Base-by-base conservation (phyloP, 2,797 vertebrate species). In the Trematomus bernacchii region DNA sequence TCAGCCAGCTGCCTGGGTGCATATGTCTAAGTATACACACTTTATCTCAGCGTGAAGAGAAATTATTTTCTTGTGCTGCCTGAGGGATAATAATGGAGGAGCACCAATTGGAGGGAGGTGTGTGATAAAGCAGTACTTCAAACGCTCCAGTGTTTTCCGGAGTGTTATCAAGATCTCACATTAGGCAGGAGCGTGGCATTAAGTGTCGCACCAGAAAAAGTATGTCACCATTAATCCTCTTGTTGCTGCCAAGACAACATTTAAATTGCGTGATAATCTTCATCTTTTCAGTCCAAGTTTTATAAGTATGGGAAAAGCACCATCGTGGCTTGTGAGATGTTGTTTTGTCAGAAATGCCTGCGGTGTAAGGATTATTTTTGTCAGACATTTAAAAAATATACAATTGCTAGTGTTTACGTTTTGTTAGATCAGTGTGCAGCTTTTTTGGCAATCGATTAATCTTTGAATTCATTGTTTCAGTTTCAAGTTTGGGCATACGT, bases 71-170 rank as follows among this genome's bases (percentile, higher is more conserved):
- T 37, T 78, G 84, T 57, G 61, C 52, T 66, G 54, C 83, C 81
- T 64, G 50, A 58, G 65, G 43, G 71, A 58, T 73, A 66, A 75
- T 86, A 76, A 85, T 66, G 54, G 42, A 83, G 42, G 60, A 86
- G 73, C 65, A 77, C 57, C 61, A 61, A 81, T 83, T 80, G 74
- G 80, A 86, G 88, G 66, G 74, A 80, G 79, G 79, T 78, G 80
- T 77, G 66, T 86, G 54, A 74, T 69, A 75, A 84, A 77, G 75
- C 63, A 70, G 85, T 77, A 76, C 87, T 92, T 90, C 60, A 92
- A 87, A 79, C 77, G 68, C 77, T 65, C 64, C 52, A 52, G 54
- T 77, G 55, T 79, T 87, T 77, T 85, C 66, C 72, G 9, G 33
- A 80, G 78, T 85, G 69, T 75, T 82, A 85, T 84, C 70, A 43